Conservation (phyloP, 2,113 vertebrate genomes). For the Pluvianellus socialis region DNA sequence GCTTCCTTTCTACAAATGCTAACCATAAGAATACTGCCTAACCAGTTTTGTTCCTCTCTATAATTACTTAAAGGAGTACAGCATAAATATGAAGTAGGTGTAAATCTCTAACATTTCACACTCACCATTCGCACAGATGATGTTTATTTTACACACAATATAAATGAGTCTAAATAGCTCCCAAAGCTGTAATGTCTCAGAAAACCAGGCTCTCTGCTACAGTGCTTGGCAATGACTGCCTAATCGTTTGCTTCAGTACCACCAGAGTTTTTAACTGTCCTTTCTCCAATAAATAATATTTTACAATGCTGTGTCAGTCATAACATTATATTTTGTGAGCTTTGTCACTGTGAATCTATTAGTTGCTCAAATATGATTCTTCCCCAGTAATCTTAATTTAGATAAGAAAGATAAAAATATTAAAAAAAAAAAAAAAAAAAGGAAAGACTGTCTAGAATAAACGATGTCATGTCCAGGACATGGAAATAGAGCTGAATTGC, state of each 20-base stretch:
- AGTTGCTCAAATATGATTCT: not conserved
- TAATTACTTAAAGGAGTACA: constrained; percentile 45
- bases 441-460: not conserved
- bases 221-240: not conserved
- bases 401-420: not conserved
- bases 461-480: not conserved
- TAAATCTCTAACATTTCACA: constrained; percentile 36
- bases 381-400: not conserved
- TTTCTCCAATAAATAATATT: not conserved
- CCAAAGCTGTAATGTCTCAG: not conserved
- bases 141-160: constrained; percentile 23
- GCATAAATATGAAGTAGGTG: constrained; percentile 25
- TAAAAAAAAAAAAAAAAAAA: not conserved
- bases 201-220: not conserved
- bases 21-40: constrained; percentile 19
- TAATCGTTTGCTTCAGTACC: not conserved
- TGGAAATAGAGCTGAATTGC: constrained; percentile 7
- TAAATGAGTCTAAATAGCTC: constrained; percentile 1
- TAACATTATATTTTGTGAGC: not conserved
- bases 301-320: not conserved
- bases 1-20: not conserved
- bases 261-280: not conserved
- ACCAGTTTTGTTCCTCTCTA: not conserved
- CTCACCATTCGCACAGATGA: constrained; percentile 8
- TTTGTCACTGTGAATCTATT: not conserved